Evolutionary conservation across 2,113 vertebrate species (phyloP).

Genomic region (Cottus gobio): DNA sequence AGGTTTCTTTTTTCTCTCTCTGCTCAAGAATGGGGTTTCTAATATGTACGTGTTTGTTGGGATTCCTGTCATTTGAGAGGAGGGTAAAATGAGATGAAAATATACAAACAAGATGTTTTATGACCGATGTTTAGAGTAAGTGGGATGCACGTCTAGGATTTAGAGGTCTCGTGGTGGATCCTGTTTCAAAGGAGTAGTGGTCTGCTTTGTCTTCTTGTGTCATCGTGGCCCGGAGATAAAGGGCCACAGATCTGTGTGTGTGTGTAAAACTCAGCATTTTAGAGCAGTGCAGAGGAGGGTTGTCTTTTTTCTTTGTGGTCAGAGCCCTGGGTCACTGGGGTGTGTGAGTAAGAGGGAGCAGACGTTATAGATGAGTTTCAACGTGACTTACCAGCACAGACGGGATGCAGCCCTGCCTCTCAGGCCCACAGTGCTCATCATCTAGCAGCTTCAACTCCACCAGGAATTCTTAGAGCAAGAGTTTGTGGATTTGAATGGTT

Average conservation of each 20-base stretch:
- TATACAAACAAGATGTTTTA: conserved; percentile 67
- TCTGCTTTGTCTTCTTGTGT: conserved; percentile 69
- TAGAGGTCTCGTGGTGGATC: conserved; percentile 53
- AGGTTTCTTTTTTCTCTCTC: conserved; percentile 35
- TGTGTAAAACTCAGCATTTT: conserved; percentile 40
- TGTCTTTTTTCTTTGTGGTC: conserved; percentile 53
- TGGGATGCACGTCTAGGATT: conserved; percentile 53
- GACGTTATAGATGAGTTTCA: conserved; percentile 65
- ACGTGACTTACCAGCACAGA: conserved; percentile 54
- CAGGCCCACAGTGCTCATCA: conserved; percentile 19
- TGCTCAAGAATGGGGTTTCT: conserved; percentile 48
- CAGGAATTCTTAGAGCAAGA: neutral
- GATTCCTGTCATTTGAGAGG: conserved; percentile 49
- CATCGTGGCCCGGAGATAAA: conserved; percentile 39
- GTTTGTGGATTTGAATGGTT: neutral
- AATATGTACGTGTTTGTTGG: conserved; percentile 33
- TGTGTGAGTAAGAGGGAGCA: conserved; percentile 61
- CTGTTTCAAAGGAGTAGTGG: conserved; percentile 67
- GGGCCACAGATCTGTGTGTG: conserved; percentile 3
- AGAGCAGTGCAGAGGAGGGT: conserved; percentile 42
- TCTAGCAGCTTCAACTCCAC: conserved; percentile 17
- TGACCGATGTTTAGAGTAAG: conserved; percentile 60
- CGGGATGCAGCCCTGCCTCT: conserved; percentile 29
- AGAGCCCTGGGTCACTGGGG: conserved; percentile 27
- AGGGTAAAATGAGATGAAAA: conserved; percentile 54